Conservation (phyloP, 2,113 vertebrate genomes). For the Sander vitreus region DNA sequence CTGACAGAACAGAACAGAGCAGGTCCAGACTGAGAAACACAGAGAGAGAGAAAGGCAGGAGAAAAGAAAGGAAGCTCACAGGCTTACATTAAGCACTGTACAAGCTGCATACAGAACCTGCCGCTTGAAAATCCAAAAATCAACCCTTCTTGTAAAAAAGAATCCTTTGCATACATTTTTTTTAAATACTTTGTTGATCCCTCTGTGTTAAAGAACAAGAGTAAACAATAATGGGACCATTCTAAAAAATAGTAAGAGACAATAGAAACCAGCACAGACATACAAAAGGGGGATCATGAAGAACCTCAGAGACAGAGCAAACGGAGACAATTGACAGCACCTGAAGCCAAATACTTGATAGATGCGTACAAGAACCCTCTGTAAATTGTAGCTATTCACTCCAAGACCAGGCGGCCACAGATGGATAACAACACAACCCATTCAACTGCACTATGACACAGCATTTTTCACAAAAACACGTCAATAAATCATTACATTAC, state of each 20-base stretch:
- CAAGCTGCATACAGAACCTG: slow-evolving; percentile 1
- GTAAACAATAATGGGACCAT: background rate
- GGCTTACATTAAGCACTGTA: slow-evolving; percentile 21
- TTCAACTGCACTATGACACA: slow-evolving; percentile 35
- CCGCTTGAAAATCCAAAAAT: slow-evolving; percentile 10
- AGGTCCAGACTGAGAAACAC: slow-evolving; percentile 29
- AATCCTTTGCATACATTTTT: background rate
- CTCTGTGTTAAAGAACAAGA: background rate
- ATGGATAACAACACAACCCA: slow-evolving; percentile 38
- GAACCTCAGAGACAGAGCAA: background rate
- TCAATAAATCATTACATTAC: slow-evolving; percentile 55
- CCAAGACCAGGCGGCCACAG: slow-evolving; percentile 15
- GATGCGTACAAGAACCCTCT: slow-evolving; percentile 10
- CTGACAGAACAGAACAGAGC: slow-evolving; percentile 52
- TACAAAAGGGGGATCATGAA: background rate
- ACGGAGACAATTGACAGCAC: slow-evolving; percentile 26
- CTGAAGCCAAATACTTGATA: slow-evolving; percentile 32
- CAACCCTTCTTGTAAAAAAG: background rate
- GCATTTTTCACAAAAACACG: slow-evolving; percentile 48
- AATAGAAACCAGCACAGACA: slow-evolving; percentile 3
- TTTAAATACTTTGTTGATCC: background rate
- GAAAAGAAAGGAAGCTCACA: slow-evolving; percentile 9
- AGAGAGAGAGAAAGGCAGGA: background rate
- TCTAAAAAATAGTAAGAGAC: slow-evolving; percentile 6
- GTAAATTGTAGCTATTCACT: slow-evolving; percentile 29